Conservation (phyloP, 1,140 invertebrate genomes). For the Bombus cullumanus region DNA sequence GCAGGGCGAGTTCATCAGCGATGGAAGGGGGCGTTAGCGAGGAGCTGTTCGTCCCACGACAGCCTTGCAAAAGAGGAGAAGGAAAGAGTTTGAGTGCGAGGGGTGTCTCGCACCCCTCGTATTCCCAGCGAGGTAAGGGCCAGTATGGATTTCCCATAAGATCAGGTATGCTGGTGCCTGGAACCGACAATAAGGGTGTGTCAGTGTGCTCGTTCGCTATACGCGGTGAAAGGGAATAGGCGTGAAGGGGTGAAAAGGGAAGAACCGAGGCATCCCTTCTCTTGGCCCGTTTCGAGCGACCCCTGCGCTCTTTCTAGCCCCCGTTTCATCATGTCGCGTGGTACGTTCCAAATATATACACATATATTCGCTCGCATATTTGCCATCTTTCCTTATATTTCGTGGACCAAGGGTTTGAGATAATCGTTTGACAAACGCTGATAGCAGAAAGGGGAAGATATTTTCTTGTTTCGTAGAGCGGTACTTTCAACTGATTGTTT, state of each 20-base stretch:
- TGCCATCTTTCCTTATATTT: too few relatives aligned
- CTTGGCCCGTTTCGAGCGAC: slow-evolving; percentile 48
- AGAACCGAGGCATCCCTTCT: slow-evolving; percentile 54
- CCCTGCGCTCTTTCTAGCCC: too few relatives aligned
- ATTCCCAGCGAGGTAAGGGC: slow-evolving; percentile 68
- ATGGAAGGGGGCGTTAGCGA: slow-evolving; percentile 1
- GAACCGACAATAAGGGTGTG: slow-evolving; percentile 78
- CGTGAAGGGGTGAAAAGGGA: background rate
- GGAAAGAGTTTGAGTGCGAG: slow-evolving; percentile 42
- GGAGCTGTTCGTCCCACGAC: slow-evolving; percentile 6
- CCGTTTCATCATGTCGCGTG: too few relatives aligned
- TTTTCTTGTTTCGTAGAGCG: too few relatives aligned
- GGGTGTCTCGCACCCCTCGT: slow-evolving; percentile 50
- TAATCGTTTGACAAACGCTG: too few relatives aligned
- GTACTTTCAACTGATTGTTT: too few relatives aligned
- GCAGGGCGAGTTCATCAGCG: slow-evolving; percentile 4
- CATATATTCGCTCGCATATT: too few relatives aligned
- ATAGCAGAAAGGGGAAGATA: too few relatives aligned
- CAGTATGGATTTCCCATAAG: slow-evolving; percentile 81
- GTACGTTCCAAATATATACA: too few relatives aligned
- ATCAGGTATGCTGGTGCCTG: slow-evolving; percentile 79
- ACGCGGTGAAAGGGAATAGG: slow-evolving; percentile 20
- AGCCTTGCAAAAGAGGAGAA: background rate
- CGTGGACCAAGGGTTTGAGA: too few relatives aligned
- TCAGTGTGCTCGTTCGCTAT: slow-evolving; percentile 63